These are phyloP conservation scores for Phalacrocorax brasilianus DNA, from an alignment of 2,113 vertebrate genomes.

Conservation along the genomic window DNA sequence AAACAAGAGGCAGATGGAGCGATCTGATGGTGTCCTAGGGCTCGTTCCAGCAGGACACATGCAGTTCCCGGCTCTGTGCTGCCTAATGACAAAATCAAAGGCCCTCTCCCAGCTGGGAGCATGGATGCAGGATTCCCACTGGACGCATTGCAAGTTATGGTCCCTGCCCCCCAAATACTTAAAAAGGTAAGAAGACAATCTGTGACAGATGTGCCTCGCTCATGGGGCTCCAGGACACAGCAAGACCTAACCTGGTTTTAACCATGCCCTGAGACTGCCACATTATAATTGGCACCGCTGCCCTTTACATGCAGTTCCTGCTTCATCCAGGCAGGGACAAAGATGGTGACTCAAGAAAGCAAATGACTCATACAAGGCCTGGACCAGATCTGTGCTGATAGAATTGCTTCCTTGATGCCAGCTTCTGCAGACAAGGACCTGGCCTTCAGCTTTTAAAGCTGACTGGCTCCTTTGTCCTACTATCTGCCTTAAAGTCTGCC, in stretches of 20 bases:
- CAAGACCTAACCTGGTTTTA: background rate
- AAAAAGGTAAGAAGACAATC: background rate
- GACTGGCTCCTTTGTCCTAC: background rate
- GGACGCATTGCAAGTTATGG: background rate
- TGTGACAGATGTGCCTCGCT: background rate
- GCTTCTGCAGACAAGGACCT: background rate
- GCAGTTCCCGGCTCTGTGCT: background rate
- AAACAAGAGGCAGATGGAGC: background rate
- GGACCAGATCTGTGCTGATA: background rate
- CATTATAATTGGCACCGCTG: fast-evolving
- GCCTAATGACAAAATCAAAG: background rate
- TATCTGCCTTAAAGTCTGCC: background rate
- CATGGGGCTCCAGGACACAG: background rate
- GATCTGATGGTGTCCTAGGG: background rate
- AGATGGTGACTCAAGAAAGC: background rate
- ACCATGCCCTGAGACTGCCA: background rate
- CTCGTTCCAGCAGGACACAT: background rate
- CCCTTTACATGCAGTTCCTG: background rate
- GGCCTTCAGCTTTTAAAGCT: background rate
- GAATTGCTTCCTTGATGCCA: background rate
- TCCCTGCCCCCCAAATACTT: background rate
- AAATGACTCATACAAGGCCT: background rate
- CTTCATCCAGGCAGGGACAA: background rate
- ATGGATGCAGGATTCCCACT: background rate
- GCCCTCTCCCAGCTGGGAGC: background rate